Conservation (phyloP, 2,797 vertebrate species). For the Natrix natrix region DNA sequence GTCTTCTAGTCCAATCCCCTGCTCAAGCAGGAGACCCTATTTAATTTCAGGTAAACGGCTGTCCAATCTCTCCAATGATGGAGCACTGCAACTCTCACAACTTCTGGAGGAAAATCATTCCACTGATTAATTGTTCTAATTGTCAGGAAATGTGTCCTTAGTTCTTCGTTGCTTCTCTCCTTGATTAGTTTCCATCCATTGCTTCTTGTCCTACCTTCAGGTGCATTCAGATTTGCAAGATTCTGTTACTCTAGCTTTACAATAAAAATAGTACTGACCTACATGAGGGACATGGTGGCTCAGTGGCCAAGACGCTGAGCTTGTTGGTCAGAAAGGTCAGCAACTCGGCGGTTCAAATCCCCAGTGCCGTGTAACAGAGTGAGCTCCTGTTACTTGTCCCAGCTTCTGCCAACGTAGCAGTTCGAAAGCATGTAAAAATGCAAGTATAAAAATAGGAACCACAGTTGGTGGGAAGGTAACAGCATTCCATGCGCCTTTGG, state of each 20-base stretch:
- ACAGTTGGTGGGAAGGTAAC: too few relatives aligned
- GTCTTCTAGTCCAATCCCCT: neutral
- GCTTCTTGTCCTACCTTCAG: neutral
- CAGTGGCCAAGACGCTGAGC: too few relatives aligned
- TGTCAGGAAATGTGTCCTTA: neutral
- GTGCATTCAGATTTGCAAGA: neutral
- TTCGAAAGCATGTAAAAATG: too few relatives aligned
- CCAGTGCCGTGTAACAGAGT: too few relatives aligned
- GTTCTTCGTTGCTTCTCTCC: neutral
- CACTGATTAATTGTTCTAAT: neutral
- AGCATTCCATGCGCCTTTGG: too few relatives aligned
- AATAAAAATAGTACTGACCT: neutral
- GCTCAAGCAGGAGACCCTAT: neutral
- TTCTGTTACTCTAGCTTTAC: neutral
- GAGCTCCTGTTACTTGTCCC: too few relatives aligned
- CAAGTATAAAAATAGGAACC: too few relatives aligned
- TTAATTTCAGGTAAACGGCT: neutral
- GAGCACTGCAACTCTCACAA: neutral
- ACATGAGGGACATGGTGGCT: neutral
- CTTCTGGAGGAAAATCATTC: neutral
- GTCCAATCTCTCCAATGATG: neutral
- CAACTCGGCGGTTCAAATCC: too few relatives aligned
- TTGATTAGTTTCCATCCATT: neutral
- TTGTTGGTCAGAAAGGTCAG: too few relatives aligned
- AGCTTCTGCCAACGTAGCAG: too few relatives aligned